Evolutionary conservation across 2,113 vertebrate genomes (phyloP), one percentile per base, ranked within the genome.

Genomic region (Ictidomys tridecemlineatus): DNA sequence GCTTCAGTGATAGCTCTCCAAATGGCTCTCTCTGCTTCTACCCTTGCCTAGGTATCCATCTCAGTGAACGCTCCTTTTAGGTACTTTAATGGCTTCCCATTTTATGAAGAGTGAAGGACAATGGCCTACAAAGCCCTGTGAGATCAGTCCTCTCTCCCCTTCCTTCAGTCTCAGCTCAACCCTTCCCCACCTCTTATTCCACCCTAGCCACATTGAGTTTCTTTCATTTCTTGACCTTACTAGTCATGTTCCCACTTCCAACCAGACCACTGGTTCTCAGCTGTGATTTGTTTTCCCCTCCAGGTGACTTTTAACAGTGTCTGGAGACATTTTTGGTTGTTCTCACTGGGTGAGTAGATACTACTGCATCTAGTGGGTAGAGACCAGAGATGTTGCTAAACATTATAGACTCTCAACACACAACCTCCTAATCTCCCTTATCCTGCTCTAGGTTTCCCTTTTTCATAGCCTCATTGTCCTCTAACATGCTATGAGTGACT

Each of bases 241-340:
- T 48, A 32, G 26, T 16, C 37, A 20, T 28, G 28, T 3, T 92
- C 32, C 37, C 5, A 42, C 39, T 53, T 77, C 63, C 16, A 42
- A 11, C 37, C 61, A 91, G 37, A 77, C n/a, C 32, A 72, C 8
- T 77, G 34, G 17, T 42, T 84, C 39, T 73, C 26, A 45, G 4
- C 56, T 48, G 24, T 63, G 63, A 58, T 56, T 58, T 42, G 34
- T 58, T 8, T 73, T 73, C 88, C 72, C 72, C 67, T 77, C n/a
- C 73, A 89, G n/a, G 39, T 14, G 24, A 91, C 51, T 76, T 94
- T 70, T 77, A 42, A 51, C 26, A 94, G n/a, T 70, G n/a, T 87
- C 20, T n/a, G 51, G 83, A 79, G 28, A 85, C 28, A 76, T 48
- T 84, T 94, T 88, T 58, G 22, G 28, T 82, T 56, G 16, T 92